These are phyloP conservation scores for Pocillopora verrucosa DNA, from an alignment of 64 coral and sea anemone species.

Conservation along the genomic window DNA sequence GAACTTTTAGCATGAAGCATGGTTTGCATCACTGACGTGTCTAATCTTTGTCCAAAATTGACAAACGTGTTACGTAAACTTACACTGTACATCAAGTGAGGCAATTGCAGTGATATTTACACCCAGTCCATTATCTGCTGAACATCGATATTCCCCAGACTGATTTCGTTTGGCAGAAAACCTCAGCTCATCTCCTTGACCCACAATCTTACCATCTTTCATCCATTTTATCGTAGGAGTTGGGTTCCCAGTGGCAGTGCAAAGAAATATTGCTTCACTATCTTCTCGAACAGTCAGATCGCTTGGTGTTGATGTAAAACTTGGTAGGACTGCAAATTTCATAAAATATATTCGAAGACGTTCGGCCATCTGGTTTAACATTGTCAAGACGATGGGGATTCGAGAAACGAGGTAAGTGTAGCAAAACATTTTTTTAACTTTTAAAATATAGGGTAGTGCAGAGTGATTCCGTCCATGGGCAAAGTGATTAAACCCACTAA, in stretches of 20 bases:
- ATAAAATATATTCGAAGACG: not conserved
- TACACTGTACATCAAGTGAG: conserved; percentile 1
- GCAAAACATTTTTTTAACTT: too few species aligned
- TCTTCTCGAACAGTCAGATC: not conserved
- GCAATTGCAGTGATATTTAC: not conserved
- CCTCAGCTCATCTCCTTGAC: not conserved
- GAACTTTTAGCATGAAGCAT: too few species aligned
- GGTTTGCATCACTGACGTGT: too few species aligned
- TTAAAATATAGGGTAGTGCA: too few species aligned
- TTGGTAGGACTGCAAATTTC: not conserved
- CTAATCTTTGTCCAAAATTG: too few species aligned
- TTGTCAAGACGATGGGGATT: too few species aligned
- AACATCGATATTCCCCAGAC: conserved; percentile 21
- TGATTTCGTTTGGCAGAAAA: not conserved
- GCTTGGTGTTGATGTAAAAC: not conserved
- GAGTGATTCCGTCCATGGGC: too few species aligned
- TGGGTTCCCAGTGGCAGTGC: not conserved
- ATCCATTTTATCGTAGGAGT: not conserved
- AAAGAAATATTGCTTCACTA: not conserved
- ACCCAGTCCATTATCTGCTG: not conserved
- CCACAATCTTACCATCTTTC: not conserved
- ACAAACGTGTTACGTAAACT: not conserved
- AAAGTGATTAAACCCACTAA: too few species aligned
- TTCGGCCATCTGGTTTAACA: not conserved
- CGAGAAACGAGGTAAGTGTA: too few species aligned